A percentile compares a stretch with the other conserved stretches of the same genome.
Conservation (phyloP, 2,797 vertebrate genomes). For the Muscicapa comitata region DNA sequence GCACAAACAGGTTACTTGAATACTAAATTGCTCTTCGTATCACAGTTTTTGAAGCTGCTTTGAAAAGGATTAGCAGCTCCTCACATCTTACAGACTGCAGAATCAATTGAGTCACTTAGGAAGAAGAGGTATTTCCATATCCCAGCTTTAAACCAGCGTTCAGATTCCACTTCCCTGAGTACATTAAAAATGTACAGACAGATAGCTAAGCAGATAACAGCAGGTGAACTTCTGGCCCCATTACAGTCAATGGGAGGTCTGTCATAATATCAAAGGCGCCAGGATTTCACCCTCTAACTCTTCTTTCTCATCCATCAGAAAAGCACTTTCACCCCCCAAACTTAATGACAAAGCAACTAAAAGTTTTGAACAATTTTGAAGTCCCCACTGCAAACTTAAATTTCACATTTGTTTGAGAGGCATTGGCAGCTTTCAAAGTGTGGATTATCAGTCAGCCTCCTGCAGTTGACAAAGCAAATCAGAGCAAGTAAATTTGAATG, state of each 20-base stretch:
- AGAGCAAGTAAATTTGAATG: slow-evolving; percentile 74
- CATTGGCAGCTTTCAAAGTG: slow-evolving; percentile 45
- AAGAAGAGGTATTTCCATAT: slow-evolving; percentile 36
- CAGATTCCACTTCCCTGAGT: slow-evolving; percentile 35
- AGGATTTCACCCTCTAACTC: slow-evolving; percentile 42
- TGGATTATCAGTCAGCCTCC: slow-evolving; percentile 67
- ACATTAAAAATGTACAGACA: slow-evolving; percentile 59
- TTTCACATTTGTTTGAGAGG: slow-evolving; percentile 23
- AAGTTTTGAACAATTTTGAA: slow-evolving; percentile 39
- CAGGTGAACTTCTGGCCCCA: slow-evolving; percentile 58
- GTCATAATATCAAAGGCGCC: slow-evolving; percentile 45
- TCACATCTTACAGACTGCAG: slow-evolving; percentile 6
- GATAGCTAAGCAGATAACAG: slow-evolving; percentile 58
- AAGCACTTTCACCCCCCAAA: slow-evolving; percentile 6
- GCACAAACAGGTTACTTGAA: neutral
- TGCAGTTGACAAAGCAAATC: slow-evolving; percentile 72
- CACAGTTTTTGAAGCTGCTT: neutral
- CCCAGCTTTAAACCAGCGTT: slow-evolving; percentile 18
- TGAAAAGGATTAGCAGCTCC: slow-evolving; percentile 17
- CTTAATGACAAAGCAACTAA: slow-evolving; percentile 41
- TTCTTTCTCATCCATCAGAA: neutral
- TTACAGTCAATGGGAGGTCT: slow-evolving; percentile 53
- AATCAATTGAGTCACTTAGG: slow-evolving; percentile 37
- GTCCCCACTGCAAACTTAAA: slow-evolving; percentile 14
- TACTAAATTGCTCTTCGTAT: neutral